Evolutionary conservation across 1,140 invertebrate genomes (phyloP).

Genomic region (Thaumatotibia leucotreta): DNA sequence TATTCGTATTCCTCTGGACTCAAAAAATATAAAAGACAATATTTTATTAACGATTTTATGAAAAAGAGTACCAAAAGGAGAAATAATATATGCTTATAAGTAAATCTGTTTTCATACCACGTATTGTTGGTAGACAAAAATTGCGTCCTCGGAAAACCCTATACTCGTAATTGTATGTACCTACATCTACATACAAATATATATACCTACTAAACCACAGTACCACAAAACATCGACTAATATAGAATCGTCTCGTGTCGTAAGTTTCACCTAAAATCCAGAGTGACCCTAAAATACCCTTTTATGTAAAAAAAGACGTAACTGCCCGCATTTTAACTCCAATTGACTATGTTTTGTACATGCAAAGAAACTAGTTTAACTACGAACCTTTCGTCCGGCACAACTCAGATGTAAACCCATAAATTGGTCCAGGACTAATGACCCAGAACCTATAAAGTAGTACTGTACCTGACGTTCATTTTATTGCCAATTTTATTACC

Average conservation of each 20-base stretch:
- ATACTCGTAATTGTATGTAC: not conserved
- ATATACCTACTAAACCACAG: not conserved
- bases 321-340: not conserved
- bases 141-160: too few relatives aligned
- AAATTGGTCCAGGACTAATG: not conserved
- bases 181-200: not conserved
- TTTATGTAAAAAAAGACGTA: not conserved
- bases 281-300: not conserved
- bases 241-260: not conserved
- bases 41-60: too few relatives aligned
- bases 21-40: too few relatives aligned
- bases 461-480: slow-evolving; percentile 8
- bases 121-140: too few relatives aligned
- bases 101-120: too few relatives aligned
- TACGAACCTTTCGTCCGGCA: not conserved
- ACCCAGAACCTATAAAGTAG: slow-evolving; percentile 5
- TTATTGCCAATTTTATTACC: slow-evolving; percentile 6
- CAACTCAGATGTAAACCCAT: slow-evolving; percentile 1
- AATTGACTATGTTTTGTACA: not conserved
- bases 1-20: too few relatives aligned
- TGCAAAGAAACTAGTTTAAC: not conserved
- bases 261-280: not conserved
- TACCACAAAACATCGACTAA: not conserved
- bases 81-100: too few relatives aligned
- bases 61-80: too few relatives aligned